phyloP scores from a whole-genome alignment of 2,797 vertebrate species.

The Anabas testudineus region DNA sequence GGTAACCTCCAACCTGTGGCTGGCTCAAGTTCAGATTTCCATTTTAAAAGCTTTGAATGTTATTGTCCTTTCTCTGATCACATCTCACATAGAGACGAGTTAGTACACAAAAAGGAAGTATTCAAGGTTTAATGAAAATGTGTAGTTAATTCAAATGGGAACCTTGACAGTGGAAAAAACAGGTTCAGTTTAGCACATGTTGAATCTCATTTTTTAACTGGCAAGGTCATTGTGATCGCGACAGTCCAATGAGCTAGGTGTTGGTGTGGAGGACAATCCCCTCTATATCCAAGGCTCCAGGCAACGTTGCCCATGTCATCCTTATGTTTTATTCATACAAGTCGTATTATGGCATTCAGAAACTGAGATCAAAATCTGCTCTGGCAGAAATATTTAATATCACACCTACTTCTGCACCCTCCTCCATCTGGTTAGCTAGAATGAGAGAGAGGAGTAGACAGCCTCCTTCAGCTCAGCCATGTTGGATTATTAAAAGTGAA shows the following conservation, averaged over 20 bases:
- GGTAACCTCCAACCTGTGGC: slow-evolving; percentile 55
- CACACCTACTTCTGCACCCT: slow-evolving; percentile 75
- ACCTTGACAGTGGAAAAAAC: slow-evolving; percentile 38
- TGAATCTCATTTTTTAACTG: slow-evolving; percentile 61
- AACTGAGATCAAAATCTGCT: slow-evolving; percentile 81
- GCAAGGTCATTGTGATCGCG: slow-evolving; percentile 71
- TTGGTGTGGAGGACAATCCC: slow-evolving; percentile 68
- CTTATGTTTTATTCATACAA: slow-evolving; percentile 82
- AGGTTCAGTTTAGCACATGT: slow-evolving; percentile 30
- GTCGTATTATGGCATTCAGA: slow-evolving; percentile 79
- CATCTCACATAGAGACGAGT: slow-evolving; percentile 35
- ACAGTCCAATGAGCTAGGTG: slow-evolving; percentile 60
- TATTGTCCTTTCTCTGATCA: slow-evolving; percentile 52
- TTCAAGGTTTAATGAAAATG: slow-evolving; percentile 52
- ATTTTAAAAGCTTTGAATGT: slow-evolving; percentile 44
- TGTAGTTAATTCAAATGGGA: slow-evolving; percentile 42
- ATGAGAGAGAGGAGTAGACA: slow-evolving; percentile 66
- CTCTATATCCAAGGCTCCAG: slow-evolving; percentile 78
- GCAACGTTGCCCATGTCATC: slow-evolving; percentile 77
- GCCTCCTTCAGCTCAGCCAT: slow-evolving; percentile 72
- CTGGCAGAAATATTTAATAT: slow-evolving; percentile 84
- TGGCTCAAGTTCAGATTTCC: slow-evolving; percentile 39
- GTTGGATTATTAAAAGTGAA: slow-evolving; percentile 83
- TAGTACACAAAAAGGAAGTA: slow-evolving; percentile 35
- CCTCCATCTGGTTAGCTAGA: slow-evolving; percentile 78